phyloP scores from a whole-genome alignment of 2,888 invertebrate genomes.

The Brenthis daphne region DNA sequence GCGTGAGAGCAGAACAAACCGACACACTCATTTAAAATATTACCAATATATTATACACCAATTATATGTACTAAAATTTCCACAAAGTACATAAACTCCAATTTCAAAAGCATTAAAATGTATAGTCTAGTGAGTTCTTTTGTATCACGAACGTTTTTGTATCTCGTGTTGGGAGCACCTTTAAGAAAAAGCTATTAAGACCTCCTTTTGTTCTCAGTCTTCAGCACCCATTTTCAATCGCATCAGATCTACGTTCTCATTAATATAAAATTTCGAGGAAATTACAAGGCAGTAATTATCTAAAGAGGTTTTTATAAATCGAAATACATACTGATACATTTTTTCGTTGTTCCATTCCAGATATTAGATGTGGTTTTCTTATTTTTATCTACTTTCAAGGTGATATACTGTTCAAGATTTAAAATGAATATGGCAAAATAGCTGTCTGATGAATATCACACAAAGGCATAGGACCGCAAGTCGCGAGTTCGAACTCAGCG shows the following conservation, averaged over 20 bases:
- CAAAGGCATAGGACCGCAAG: too few species aligned
- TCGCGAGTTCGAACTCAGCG: too few species aligned
- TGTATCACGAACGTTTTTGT: not conserved
- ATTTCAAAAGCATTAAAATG: not conserved
- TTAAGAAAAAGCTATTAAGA: slow-evolving; percentile 20
- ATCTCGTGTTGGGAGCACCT: not conserved
- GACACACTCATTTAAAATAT: too few species aligned
- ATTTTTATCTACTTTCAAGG: not conserved
- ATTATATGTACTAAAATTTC: not conserved
- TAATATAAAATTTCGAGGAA: slow-evolving; percentile 21
- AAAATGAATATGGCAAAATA: too few species aligned
- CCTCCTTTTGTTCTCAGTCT: slow-evolving; percentile 9
- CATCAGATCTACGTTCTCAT: slow-evolving; percentile 15
- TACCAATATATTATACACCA: too few species aligned
- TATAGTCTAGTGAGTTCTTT: not conserved
- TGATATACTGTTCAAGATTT: not conserved
- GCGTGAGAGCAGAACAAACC: too few species aligned
- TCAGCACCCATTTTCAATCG: slow-evolving; percentile 16
- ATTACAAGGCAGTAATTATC: slow-evolving; percentile 9
- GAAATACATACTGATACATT: not conserved
- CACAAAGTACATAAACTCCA: not conserved
- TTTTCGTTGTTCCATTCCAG: not conserved
- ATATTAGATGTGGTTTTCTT: not conserved
- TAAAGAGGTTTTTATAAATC: slow-evolving; percentile 1
- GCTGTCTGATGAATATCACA: too few species aligned